phyloP scores from a whole-genome alignment of 2,888 invertebrate species.

The Cotesia congregata region DNA sequence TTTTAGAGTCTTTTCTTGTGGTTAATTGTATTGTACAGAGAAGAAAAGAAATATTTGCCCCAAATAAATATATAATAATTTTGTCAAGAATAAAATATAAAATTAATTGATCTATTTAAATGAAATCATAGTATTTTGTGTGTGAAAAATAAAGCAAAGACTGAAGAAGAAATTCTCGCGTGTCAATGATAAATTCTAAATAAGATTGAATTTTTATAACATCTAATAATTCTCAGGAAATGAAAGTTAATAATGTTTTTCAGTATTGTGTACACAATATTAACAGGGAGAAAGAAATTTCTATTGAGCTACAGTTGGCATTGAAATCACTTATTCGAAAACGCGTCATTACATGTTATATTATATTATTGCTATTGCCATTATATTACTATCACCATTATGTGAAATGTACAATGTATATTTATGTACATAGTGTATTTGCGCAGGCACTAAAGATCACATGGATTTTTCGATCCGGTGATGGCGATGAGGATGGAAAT shows the following conservation, averaged over 20 bases:
- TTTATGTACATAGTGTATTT: no score
- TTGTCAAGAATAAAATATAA: no score
- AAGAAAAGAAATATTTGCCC: no score
- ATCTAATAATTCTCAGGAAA: conserved; percentile 11
- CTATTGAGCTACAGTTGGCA: background rate
- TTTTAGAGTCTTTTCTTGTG: no score
- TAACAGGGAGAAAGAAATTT: background rate
- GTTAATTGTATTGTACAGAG: no score
- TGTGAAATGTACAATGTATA: no score
- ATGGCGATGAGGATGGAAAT: background rate
- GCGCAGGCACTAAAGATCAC: background rate
- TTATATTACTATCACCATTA: no score
- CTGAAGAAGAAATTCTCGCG: conserved; percentile 8
- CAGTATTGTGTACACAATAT: no score
- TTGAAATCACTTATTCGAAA: background rate
- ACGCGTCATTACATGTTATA: background rate
- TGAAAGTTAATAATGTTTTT: conserved; percentile 8
- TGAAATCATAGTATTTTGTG: no score
- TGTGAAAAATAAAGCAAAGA: background rate
- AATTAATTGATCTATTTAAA: no score
- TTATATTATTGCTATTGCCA: background rate
- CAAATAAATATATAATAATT: no score
- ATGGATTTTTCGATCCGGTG: background rate
- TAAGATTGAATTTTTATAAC: conserved; percentile 4
- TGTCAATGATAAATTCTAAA: conserved; percentile 8